Percentiles rank a stretch among this genome's conserved stretches.
phyloP scores from a whole-genome alignment of 2,888 invertebrate genomes.

The Nebria brevicollis region DNA sequence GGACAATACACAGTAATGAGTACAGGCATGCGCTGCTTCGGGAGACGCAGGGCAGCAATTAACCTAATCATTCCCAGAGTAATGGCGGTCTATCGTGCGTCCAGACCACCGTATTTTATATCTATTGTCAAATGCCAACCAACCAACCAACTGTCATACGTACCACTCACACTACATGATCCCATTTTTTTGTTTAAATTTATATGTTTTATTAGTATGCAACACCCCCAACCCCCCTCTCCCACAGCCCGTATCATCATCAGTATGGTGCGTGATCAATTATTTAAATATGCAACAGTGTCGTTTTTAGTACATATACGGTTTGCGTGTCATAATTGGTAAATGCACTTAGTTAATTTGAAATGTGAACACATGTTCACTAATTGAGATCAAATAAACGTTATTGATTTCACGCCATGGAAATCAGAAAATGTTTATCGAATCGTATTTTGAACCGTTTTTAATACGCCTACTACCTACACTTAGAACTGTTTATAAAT shows the following conservation, averaged over 20 bases:
- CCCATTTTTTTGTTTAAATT: constrained; percentile 13
- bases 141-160: constrained; percentile 20
- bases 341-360: constrained; percentile 47
- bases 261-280: constrained; percentile 35
- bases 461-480: background rate
- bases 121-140: background rate
- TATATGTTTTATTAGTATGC: no score
- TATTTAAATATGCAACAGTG: constrained; percentile 47
- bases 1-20: constrained; percentile 34
- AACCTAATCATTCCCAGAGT: constrained; percentile 26
- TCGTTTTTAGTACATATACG: constrained; percentile 36
- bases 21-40: constrained; percentile 25
- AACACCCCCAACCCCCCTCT: background rate
- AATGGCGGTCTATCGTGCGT: constrained; percentile 18
- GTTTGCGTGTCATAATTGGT: constrained; percentile 46
- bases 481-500: background rate
- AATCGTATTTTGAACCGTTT: background rate
- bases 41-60: constrained; percentile 32
- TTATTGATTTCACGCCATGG: background rate
- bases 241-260: background rate
- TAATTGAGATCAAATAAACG: constrained; percentile 44
- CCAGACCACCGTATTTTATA: background rate
- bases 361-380: constrained; percentile 43
- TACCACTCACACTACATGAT: background rate
- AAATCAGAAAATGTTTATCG: background rate